Evolutionary conservation across 2,888 invertebrate genomes (phyloP).

Genomic region (Antheraea assamensis): DNA sequence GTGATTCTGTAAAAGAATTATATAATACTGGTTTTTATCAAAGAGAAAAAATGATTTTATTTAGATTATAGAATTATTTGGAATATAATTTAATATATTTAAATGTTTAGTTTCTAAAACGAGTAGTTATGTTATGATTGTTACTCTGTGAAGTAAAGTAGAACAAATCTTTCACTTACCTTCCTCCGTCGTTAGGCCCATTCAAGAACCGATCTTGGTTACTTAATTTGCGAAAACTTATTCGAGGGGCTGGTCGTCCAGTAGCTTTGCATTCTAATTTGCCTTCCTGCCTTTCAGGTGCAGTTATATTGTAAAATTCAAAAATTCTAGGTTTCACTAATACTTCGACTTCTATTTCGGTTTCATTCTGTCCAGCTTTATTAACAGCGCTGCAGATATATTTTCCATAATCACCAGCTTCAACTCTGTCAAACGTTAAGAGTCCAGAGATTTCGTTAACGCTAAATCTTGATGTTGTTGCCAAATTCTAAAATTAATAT

Average conservation of each 20-base stretch:
- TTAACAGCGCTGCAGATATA: constrained; percentile 92
- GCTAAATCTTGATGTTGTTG: constrained; percentile 83
- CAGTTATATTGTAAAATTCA: constrained; percentile 88
- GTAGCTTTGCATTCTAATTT: constrained; percentile 89
- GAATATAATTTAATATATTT: too few relatives aligned
- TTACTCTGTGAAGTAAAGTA: too few relatives aligned
- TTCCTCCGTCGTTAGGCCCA: constrained; percentile 85
- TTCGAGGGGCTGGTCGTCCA: constrained; percentile 90
- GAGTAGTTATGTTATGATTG: too few relatives aligned
- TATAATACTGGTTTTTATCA: neutral
- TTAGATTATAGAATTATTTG: neutral
- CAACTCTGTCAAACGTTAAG: constrained; percentile 87
- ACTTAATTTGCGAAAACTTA: constrained; percentile 91
- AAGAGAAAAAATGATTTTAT: neutral
- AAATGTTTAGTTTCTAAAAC: too few relatives aligned
- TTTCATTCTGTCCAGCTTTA: constrained; percentile 87
- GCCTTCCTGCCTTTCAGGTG: constrained; percentile 83
- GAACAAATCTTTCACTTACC: constrained; percentile 43
- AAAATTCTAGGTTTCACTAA: constrained; percentile 91
- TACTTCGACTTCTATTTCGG: constrained; percentile 85
- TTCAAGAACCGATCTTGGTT: constrained; percentile 83
- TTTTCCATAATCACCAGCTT: constrained; percentile 89
- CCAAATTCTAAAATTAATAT: constrained; percentile 82
- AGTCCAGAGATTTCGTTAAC: constrained; percentile 88
- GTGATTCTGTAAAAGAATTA: constrained; percentile 74